These are phyloP conservation scores for Penaeus indicus DNA, from an alignment of 1,140 invertebrate species.

Conservation along the genomic window DNA sequence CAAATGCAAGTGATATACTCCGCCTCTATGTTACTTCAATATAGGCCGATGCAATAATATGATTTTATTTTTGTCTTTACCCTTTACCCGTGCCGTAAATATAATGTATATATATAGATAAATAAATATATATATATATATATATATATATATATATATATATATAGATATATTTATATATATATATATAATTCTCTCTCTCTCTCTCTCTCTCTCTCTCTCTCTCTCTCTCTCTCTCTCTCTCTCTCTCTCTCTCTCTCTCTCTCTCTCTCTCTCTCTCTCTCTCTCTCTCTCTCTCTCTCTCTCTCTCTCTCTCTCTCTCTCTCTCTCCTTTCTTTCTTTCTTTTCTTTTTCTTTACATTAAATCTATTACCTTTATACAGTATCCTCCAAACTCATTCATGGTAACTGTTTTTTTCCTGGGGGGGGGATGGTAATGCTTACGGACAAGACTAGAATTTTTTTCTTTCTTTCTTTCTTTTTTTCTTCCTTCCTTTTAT, in stretches of 20 bases:
- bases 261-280: neutral
- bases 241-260: neutral
- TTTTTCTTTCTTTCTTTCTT: slow-evolving; percentile 1
- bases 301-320: neutral
- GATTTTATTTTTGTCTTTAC: too few species aligned
- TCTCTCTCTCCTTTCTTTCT: neutral
- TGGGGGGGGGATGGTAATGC: too few species aligned
- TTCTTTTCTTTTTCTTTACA: neutral
- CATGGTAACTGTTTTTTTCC: neutral
- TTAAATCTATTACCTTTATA: neutral
- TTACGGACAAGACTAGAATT: neutral
- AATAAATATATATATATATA: too few species aligned
- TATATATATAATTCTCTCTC: neutral
- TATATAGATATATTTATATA: too few species aligned
- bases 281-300: slow-evolving; percentile 19
- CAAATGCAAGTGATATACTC: too few species aligned
- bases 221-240: slow-evolving; percentile 13
- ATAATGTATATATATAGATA: neutral
- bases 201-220: neutral
- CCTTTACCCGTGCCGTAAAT: neutral
- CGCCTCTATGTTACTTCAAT: too few species aligned
- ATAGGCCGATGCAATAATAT: too few species aligned
- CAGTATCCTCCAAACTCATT: neutral
- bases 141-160: too few species aligned
- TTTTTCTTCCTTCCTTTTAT: neutral